A percentile compares a stretch with the other conserved stretches of the same genome.
These are phyloP conservation scores for Crossaster papposus DNA, from an alignment of 53 echinoderm and acorn worm species.

Conservation along the genomic window DNA sequence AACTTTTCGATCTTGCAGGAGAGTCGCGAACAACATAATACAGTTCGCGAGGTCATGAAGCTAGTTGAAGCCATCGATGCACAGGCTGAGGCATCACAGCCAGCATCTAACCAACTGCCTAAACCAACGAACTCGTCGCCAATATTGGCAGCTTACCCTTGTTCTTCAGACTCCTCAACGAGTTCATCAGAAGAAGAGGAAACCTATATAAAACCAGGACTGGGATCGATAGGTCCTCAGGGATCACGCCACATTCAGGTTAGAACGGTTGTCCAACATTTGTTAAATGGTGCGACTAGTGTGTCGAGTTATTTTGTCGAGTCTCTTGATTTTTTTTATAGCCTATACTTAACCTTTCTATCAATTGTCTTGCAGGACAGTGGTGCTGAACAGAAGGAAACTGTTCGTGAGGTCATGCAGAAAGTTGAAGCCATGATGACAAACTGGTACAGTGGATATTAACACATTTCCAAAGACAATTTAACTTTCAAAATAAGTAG, in stretches of 20 bases:
- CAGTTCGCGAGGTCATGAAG: neutral
- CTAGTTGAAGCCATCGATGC: neutral
- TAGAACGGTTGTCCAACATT: too few species aligned
- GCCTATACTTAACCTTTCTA: too few species aligned
- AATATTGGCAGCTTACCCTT: neutral
- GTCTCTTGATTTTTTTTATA: too few species aligned
- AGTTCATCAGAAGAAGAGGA: neutral
- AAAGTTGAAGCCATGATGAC: conserved; percentile 16
- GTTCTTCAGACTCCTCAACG: neutral
- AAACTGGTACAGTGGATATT: neutral
- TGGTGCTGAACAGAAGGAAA: neutral
- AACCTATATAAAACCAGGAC: neutral
- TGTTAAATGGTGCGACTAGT: too few species aligned
- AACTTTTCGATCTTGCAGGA: too few species aligned
- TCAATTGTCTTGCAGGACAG: neutral
- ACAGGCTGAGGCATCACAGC: neutral
- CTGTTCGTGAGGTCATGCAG: conserved; percentile 26
- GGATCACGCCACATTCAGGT: too few species aligned
- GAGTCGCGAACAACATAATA: neutral
- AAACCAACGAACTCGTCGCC: neutral
- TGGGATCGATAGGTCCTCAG: too few species aligned
- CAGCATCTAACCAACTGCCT: neutral
- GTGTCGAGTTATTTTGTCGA: too few species aligned
- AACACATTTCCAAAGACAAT: neutral
- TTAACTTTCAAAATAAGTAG: neutral